phyloP scores from a whole-genome alignment of 2,888 invertebrate species.

The Phoronis australis region DNA sequence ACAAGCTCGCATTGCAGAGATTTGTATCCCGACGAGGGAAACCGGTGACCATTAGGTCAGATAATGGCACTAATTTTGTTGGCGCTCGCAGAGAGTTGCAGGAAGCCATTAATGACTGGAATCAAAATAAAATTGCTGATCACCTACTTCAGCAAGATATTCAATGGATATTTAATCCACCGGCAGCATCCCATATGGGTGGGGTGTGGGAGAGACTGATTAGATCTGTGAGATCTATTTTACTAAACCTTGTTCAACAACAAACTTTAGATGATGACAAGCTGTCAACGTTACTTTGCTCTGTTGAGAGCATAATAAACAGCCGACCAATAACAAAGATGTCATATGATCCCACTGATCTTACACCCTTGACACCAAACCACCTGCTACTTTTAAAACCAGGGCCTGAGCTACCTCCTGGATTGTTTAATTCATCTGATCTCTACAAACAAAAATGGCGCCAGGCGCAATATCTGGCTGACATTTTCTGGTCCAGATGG shows the following conservation, averaged over 20 bases:
- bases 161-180: slow-evolving; percentile 4
- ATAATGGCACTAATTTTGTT: slow-evolving; percentile 2
- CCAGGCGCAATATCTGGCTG: slow-evolving; percentile 3
- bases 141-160: neutral
- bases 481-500: slow-evolving; percentile 4
- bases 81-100: neutral
- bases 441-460: slow-evolving; percentile 3
- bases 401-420: slow-evolving; percentile 3
- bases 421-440: slow-evolving; percentile 1
- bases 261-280: neutral
- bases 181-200: slow-evolving; percentile 5
- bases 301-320: slow-evolving; percentile 2
- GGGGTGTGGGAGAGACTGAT: slow-evolving; percentile 6
- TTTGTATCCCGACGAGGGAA: neutral
- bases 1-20: slow-evolving; percentile 2
- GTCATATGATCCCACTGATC: neutral
- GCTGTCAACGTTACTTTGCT: slow-evolving; percentile 1
- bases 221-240: neutral
- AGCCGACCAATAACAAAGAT: slow-evolving; percentile 1
- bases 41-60: neutral
- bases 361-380: slow-evolving; percentile 1
- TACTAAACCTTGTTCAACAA: neutral
- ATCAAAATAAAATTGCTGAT: neutral
- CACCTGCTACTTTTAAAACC: slow-evolving; percentile 1
- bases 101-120: slow-evolving; percentile 1